Conservation (phyloP, 2,888 invertebrate genomes). For the Trachelus stipa region DNA sequence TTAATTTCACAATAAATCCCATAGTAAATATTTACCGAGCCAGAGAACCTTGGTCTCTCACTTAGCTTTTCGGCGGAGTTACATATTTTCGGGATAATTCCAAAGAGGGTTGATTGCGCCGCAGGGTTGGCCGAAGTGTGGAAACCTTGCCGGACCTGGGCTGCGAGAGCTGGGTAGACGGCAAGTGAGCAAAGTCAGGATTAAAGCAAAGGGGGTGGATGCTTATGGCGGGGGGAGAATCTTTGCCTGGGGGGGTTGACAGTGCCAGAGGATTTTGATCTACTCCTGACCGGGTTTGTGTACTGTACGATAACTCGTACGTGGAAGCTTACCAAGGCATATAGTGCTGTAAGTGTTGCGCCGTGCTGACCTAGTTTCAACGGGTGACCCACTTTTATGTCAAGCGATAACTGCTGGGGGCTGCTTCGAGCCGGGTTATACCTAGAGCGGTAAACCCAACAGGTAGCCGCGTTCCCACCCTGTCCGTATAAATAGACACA, state of each 20-base stretch:
- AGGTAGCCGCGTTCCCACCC: constrained; percentile 56
- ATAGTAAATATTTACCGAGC: not conserved
- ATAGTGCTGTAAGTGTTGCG: constrained; percentile 25
- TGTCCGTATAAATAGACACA: constrained; percentile 62
- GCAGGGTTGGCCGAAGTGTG: not conserved
- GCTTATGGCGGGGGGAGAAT: not conserved
- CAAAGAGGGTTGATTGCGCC: not conserved
- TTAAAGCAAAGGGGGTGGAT: not conserved
- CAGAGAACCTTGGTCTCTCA: not conserved
- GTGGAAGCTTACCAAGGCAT: not conserved
- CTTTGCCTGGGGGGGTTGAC: not conserved
- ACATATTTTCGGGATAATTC: not conserved
- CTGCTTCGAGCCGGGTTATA: constrained; percentile 21
- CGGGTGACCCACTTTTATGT: constrained; percentile 50
- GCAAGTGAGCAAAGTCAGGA: not conserved
- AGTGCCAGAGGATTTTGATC: not conserved
- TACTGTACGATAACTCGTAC: not conserved
- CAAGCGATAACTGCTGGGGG: constrained; percentile 26
- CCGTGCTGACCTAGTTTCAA: constrained; percentile 49
- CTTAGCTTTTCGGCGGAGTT: not conserved
- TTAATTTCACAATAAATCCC: not conserved
- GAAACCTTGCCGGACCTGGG: not conserved
- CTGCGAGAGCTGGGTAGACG: not conserved
- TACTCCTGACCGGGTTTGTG: constrained; percentile 2
- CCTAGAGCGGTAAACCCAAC: constrained; percentile 46